Evolutionary conservation across 2,888 invertebrate species (phyloP).

Genomic region (Metalampra italica): DNA sequence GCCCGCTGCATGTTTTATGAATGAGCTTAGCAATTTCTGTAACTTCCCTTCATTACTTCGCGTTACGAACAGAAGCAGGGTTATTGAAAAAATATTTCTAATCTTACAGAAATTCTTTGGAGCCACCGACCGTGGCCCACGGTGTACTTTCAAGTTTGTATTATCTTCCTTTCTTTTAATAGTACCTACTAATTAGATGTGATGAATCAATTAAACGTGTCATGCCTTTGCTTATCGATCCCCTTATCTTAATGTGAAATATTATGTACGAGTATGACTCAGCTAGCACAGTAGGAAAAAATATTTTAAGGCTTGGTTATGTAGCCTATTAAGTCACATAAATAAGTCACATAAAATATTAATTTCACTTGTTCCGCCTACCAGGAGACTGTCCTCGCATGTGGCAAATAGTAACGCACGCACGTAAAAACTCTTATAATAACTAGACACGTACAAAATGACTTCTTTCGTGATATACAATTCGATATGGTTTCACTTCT

Average conservation of each 20-base stretch:
- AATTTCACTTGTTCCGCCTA: constrained; percentile 4
- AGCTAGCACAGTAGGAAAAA: too few species aligned
- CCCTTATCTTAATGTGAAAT: too few species aligned
- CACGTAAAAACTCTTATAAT: constrained; percentile 54
- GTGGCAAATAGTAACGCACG: constrained; percentile 50
- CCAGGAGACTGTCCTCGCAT: too few species aligned
- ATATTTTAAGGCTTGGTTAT: too few species aligned
- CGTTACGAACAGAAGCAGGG: constrained; percentile 32
- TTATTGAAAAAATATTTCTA: constrained; percentile 32
- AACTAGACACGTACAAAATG: constrained; percentile 56
- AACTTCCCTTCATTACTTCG: constrained; percentile 45
- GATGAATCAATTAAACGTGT: too few species aligned
- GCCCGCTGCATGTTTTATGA: constrained; percentile 60
- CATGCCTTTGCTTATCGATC: too few species aligned
- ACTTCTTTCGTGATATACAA: constrained; percentile 58
- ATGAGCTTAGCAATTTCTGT: constrained; percentile 50
- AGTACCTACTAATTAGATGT: not conserved
- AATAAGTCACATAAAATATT: not conserved
- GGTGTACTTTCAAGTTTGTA: too few species aligned
- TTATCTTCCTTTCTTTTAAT: not conserved
- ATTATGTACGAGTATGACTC: too few species aligned
- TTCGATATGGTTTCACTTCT: constrained; percentile 74
- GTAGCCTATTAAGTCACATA: too few species aligned
- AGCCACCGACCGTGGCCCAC: too few species aligned
- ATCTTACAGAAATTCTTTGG: too few species aligned